Conservation (phyloP, 2,888 invertebrate genomes). For the Clepsis dumicolana region DNA sequence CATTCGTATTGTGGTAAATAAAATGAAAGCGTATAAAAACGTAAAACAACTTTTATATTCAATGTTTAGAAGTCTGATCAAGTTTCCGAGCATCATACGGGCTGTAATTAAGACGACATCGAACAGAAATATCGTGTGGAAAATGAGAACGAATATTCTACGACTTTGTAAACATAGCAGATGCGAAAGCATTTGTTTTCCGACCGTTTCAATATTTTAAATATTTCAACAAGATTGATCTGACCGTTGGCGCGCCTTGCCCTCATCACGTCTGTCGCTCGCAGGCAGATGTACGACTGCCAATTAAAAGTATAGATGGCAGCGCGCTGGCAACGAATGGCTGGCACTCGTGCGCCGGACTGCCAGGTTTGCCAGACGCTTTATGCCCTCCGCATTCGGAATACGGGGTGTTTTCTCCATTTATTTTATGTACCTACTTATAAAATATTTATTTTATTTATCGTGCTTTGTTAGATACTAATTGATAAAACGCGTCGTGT, state of each 20-base stretch:
- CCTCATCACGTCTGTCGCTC: conserved; percentile 67
- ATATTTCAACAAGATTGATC: conserved; percentile 51
- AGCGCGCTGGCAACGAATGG: conserved; percentile 72
- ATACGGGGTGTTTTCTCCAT: conserved; percentile 56
- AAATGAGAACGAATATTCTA: not conserved
- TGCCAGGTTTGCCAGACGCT: conserved; percentile 58
- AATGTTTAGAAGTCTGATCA: conserved; percentile 4
- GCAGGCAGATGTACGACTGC: conserved; percentile 73
- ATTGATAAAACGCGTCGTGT: not conserved
- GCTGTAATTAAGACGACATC: conserved; percentile 7
- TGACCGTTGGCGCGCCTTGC: conserved; percentile 52
- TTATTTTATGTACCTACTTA: conserved; percentile 21
- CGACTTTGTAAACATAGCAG: not conserved
- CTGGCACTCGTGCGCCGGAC: conserved; percentile 57
- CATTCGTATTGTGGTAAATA: conserved; percentile 6
- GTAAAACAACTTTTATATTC: conserved; percentile 2
- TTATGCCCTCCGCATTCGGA: conserved; percentile 58
- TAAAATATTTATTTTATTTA: not conserved
- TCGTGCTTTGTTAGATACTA: not conserved
- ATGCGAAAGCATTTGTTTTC: not conserved
- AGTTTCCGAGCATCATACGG: conserved; percentile 7
- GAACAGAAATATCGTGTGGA: not conserved
- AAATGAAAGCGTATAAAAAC: conserved; percentile 26
- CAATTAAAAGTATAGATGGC: conserved; percentile 83
- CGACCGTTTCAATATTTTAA: conserved; percentile 27